Conservation (phyloP, 1,140 invertebrate genomes). For the Panagrolaimus sp. region DNA sequence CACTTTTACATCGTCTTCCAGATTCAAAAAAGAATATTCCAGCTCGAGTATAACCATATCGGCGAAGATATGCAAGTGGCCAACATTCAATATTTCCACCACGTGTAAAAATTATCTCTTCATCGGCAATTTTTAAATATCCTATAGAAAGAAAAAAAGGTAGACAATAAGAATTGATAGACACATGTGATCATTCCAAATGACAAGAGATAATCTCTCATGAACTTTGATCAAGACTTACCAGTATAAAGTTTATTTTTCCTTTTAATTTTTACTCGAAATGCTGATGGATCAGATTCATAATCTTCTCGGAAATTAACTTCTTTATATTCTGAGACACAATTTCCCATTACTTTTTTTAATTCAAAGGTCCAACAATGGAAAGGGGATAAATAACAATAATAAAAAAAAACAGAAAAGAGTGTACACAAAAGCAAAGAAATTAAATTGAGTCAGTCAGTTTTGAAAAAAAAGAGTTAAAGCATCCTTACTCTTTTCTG, state of each 20-base stretch:
- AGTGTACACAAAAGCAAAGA: too few relatives aligned
- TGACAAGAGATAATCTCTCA: slow-evolving; percentile 23
- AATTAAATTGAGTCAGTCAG: too few relatives aligned
- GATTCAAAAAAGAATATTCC: slow-evolving; percentile 91
- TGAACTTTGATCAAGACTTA: neutral
- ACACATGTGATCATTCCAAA: slow-evolving; percentile 16
- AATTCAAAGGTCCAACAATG: too few relatives aligned
- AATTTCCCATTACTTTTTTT: slow-evolving; percentile 6
- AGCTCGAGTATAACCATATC: slow-evolving; percentile 81
- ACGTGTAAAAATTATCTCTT: slow-evolving; percentile 76
- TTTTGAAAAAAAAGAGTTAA: too few relatives aligned
- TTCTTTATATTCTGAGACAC: slow-evolving; percentile 1
- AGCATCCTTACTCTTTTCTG: neutral
- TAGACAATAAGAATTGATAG: slow-evolving; percentile 14
- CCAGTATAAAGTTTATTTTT: slow-evolving; percentile 49
- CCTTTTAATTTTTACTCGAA: slow-evolving; percentile 48
- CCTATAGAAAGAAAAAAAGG: slow-evolving; percentile 68
- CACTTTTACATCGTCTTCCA: slow-evolving; percentile 83
- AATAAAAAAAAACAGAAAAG: too few relatives aligned
- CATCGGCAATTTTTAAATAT: slow-evolving; percentile 77
- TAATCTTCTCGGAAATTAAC: slow-evolving; percentile 13
- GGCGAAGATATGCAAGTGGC: slow-evolving; percentile 80
- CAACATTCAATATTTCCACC: slow-evolving; percentile 73
- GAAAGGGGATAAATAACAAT: too few relatives aligned
- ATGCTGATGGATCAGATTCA: slow-evolving; percentile 37